Evolutionary conservation across 1,140 invertebrate genomes (phyloP).

Genomic region (Acromyrmex heyeri): DNA sequence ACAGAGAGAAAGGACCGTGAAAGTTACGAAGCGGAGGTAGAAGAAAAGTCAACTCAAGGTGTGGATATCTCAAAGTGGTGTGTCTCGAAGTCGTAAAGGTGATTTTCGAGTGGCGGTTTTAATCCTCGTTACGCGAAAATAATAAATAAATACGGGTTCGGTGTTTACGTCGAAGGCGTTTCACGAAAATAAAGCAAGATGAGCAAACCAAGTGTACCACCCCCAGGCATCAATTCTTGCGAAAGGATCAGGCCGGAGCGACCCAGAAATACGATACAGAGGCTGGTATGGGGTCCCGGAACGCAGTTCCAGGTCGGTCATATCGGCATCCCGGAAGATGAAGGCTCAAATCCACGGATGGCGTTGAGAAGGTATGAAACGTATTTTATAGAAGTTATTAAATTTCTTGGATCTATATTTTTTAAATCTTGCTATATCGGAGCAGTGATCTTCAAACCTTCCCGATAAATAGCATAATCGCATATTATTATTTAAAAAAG

Average conservation of each 20-base stretch:
- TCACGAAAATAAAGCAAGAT: conserved; percentile 63
- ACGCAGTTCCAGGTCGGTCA: conserved; percentile 84
- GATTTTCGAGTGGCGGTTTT: conserved; percentile 21
- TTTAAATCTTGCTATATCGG: neutral
- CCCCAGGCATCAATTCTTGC: conserved; percentile 78
- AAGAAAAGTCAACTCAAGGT: neutral
- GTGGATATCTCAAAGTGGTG: conserved; percentile 31
- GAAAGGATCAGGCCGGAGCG: conserved; percentile 82
- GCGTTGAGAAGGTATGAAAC: conserved; percentile 88
- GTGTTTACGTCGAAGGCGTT: neutral
- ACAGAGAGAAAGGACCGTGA: conserved; percentile 8
- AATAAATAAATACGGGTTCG: conserved; percentile 29
- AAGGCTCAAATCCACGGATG: conserved; percentile 91
- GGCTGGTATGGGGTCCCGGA: conserved; percentile 78
- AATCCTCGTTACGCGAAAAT: neutral
- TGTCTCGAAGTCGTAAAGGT: neutral
- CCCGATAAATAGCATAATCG: neutral
- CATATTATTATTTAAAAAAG: neutral
- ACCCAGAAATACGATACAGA: conserved; percentile 80
- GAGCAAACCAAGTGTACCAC: conserved; percentile 73
- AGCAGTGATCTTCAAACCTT: neutral
- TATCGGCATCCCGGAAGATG: conserved; percentile 87
- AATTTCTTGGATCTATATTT: neutral
- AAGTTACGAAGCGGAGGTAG: neutral
- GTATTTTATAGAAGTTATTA: conserved; percentile 7